Evolutionary conservation across 1,140 invertebrate genomes (phyloP).

Genomic region (Drosophila ogumai): DNA sequence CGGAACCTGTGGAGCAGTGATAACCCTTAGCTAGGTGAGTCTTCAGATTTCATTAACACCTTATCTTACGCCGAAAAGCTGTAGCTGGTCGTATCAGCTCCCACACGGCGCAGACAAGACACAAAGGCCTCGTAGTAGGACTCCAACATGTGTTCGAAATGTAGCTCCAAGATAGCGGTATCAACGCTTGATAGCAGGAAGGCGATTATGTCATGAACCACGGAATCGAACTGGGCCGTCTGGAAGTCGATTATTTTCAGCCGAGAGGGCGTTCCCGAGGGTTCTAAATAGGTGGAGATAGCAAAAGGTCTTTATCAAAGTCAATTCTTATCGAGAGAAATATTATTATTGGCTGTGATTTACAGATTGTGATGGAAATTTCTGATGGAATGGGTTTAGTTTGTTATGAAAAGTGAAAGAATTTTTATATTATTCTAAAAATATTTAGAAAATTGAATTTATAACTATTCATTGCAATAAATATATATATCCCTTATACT

Average conservation of each 20-base stretch:
- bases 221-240: slow-evolving; percentile 86
- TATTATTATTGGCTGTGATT: not conserved
- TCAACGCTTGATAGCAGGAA: slow-evolving; percentile 87
- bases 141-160: slow-evolving; percentile 85
- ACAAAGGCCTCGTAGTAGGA: slow-evolving; percentile 86
- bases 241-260: slow-evolving; percentile 89
- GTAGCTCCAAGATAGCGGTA: slow-evolving; percentile 77
- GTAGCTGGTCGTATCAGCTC: slow-evolving; percentile 36
- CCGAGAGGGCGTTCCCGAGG: slow-evolving; percentile 73
- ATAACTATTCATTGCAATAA: no score
- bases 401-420: not conserved
- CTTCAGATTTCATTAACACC: not conserved
- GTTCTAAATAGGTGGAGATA: slow-evolving; percentile 33
- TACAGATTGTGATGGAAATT: not conserved
- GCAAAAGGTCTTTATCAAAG: not conserved
- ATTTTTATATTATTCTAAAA: no score
- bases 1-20: slow-evolving; percentile 53
- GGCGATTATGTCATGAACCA: slow-evolving; percentile 86
- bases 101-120: slow-evolving; percentile 64
- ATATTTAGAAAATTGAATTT: no score
- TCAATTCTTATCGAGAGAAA: not conserved
- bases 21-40: not conserved
- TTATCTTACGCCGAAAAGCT: slow-evolving; percentile 54
- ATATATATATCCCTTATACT: slow-evolving; percentile 4
- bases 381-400: not conserved